Percentiles rank a stretch among this genome's conserved stretches.
Conservation (phyloP, 1,140 invertebrate species). For the Sesamia nonagrioides region DNA sequence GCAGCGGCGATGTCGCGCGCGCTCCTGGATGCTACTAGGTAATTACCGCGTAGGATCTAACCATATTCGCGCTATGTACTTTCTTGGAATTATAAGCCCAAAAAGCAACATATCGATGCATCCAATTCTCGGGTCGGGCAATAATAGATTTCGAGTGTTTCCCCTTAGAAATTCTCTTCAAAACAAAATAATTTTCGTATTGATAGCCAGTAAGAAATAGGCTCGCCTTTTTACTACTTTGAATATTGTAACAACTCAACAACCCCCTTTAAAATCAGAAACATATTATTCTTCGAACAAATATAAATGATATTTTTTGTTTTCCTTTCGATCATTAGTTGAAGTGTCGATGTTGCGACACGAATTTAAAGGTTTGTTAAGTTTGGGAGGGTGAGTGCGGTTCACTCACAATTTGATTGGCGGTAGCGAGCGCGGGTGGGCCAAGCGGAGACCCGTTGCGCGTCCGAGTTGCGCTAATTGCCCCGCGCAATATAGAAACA, state of each 20-base stretch:
- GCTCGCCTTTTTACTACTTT: too few relatives aligned
- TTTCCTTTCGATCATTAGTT: slow-evolving; percentile 71
- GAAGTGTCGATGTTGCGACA: slow-evolving; percentile 77
- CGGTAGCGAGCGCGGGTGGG: slow-evolving; percentile 60
- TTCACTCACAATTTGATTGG: slow-evolving; percentile 81
- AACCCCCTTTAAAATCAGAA: background rate
- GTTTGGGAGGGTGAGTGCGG: slow-evolving; percentile 66
- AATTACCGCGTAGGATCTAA: slow-evolving; percentile 65
- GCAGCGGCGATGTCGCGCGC: slow-evolving; percentile 79
- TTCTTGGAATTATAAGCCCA: slow-evolving; percentile 50
- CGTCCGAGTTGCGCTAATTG: slow-evolving; percentile 83
- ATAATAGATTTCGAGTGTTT: too few relatives aligned
- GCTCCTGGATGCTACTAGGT: slow-evolving; percentile 56
- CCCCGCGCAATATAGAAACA: slow-evolving; percentile 85
- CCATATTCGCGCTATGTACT: slow-evolving; percentile 25
- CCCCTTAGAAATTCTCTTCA: background rate
- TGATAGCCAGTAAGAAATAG: too few relatives aligned
- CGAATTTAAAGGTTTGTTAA: slow-evolving; percentile 73
- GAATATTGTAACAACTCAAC: too few relatives aligned
- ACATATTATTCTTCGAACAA: background rate
- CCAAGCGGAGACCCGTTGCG: slow-evolving; percentile 64
- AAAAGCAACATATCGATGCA: background rate
- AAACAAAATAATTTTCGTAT: too few relatives aligned
- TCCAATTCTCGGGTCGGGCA: background rate
- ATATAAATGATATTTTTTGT: slow-evolving; percentile 44